These are phyloP conservation scores for Oreochromis niloticus DNA, from an alignment of 2,113 vertebrate species.

Conservation along the genomic window DNA sequence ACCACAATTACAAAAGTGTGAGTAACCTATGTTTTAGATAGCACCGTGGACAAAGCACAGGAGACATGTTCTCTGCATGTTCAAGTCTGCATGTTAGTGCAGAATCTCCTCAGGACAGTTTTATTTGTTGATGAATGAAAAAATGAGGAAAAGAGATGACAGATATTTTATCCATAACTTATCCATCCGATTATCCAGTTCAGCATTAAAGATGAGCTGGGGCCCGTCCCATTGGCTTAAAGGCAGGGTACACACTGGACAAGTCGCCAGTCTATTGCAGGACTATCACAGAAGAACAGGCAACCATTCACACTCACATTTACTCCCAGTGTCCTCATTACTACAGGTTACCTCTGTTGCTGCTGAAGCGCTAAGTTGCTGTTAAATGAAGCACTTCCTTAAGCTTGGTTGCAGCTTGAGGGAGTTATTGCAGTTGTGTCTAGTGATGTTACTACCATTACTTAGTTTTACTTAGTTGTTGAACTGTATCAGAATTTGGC, in stretches of 20 bases:
- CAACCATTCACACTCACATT: not conserved
- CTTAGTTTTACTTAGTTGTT: not conserved
- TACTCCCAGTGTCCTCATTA: not conserved
- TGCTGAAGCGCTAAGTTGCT: not conserved
- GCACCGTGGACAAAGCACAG: not conserved
- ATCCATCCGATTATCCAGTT: too few species aligned
- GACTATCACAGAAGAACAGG: not conserved
- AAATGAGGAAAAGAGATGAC: not conserved
- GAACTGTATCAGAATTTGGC: not conserved
- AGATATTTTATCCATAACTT: not conserved
- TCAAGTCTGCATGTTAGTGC: too few species aligned
- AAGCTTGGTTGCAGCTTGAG: not conserved
- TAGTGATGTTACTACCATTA: not conserved
- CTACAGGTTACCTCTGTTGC: not conserved
- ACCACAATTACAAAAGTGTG: not conserved
- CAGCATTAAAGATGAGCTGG: too few species aligned
- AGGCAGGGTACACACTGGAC: not conserved
- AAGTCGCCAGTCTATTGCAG: not conserved
- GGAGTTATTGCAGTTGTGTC: not conserved
- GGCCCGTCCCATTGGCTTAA: not conserved
- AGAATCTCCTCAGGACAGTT: too few species aligned
- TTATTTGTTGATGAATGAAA: not conserved
- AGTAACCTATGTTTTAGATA: not conserved
- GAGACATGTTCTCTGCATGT: too few species aligned
- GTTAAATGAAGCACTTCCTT: not conserved